Percentiles rank a stretch among this genome's conserved stretches.
Conservation (phyloP, 2,888 invertebrate genomes). For the Tineola bisselliella region DNA sequence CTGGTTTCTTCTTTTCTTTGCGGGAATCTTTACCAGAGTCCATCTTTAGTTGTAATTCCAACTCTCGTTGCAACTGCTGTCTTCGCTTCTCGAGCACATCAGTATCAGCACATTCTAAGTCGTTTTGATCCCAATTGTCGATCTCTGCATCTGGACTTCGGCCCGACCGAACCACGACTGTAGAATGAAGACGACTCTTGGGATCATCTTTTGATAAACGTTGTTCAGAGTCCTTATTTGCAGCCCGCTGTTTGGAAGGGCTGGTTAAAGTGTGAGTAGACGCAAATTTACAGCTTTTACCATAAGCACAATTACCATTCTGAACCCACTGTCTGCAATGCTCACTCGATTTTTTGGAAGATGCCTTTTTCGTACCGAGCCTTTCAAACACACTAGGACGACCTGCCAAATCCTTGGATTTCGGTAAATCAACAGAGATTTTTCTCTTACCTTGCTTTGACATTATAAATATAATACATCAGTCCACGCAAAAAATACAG, state of each 20-base stretch:
- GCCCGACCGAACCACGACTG: constrained; percentile 67
- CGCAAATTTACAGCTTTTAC: constrained; percentile 81
- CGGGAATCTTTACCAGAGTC: constrained; percentile 74
- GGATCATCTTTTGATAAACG: constrained; percentile 68
- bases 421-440: constrained; percentile 79
- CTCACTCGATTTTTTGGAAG: constrained; percentile 69
- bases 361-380: constrained; percentile 78
- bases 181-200: constrained; percentile 72
- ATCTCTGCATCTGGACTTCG: constrained; percentile 73
- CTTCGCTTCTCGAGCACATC: constrained; percentile 80
- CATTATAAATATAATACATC: constrained; percentile 63
- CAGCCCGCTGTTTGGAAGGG: constrained; percentile 76
- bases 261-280: constrained; percentile 78
- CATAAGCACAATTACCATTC: constrained; percentile 80
- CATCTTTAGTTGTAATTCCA: constrained; percentile 82
- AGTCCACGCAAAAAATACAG: constrained; percentile 31
- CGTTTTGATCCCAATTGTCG: constrained; percentile 81
- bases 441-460: constrained; percentile 78
- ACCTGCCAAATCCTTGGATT: constrained; percentile 71
- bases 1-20: constrained; percentile 75
- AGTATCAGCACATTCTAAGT: constrained; percentile 83
- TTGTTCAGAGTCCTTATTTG: constrained; percentile 71
- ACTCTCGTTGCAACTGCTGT: constrained; percentile 78
- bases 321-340: constrained; percentile 82
- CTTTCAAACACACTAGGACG: constrained; percentile 86